Evolutionary conservation across 2,113 vertebrate genomes (phyloP).

Genomic region (Chamaetylas fuelleborni): DNA sequence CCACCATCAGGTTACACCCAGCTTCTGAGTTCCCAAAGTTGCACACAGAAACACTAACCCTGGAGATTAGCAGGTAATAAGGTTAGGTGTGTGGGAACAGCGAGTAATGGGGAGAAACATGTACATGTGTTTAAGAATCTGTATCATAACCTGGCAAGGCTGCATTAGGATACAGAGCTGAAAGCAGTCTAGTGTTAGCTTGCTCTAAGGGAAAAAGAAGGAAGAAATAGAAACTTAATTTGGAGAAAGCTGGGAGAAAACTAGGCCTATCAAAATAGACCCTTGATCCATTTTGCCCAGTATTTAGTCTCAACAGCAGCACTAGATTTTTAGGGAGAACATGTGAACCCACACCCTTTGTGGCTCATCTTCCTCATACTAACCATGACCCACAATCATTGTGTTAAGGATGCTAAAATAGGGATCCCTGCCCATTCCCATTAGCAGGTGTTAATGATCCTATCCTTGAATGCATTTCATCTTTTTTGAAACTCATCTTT

Average conservation of each 20-base stretch:
- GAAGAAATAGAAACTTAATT: not conserved
- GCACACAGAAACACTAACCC: not conserved
- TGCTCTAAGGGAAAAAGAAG: fast-evolving
- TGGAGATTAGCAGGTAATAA: not conserved
- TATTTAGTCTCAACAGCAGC: not conserved
- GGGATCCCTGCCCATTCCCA: not conserved
- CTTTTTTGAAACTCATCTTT: not conserved
- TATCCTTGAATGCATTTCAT: not conserved
- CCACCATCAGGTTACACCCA: not conserved
- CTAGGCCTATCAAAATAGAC: not conserved
- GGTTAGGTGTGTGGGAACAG: not conserved
- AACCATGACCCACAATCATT: not conserved
- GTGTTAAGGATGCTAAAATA: not conserved
- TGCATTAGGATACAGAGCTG: not conserved
- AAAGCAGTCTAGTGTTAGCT: not conserved
- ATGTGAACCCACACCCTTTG: not conserved
- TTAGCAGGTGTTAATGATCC: not conserved
- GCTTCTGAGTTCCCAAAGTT: not conserved
- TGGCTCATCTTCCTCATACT: not conserved
- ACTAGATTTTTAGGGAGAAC: not conserved
- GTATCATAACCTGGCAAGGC: not conserved
- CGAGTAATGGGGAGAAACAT: fast-evolving
- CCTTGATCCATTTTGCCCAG: not conserved
- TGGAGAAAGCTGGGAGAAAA: not conserved
- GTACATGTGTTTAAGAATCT: not conserved